These are phyloP conservation scores for Adineta ricciae DNA, from an alignment of 2,888 invertebrate species.

Conservation along the genomic window DNA sequence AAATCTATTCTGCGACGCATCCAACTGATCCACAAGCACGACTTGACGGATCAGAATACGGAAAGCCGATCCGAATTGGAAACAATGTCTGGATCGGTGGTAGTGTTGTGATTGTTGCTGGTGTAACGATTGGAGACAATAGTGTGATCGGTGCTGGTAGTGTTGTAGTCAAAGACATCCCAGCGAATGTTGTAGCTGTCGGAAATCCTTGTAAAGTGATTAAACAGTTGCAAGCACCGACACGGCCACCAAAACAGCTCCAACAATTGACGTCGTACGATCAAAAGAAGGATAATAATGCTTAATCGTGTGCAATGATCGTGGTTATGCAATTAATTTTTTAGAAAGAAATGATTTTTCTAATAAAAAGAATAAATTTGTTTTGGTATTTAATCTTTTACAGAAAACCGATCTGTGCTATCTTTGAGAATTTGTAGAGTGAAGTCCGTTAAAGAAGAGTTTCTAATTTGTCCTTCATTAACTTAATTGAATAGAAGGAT, in stretches of 20 bases:
- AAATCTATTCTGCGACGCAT: constrained; percentile 30
- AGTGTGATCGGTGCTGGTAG: constrained; percentile 29
- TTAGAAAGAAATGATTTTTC: background rate
- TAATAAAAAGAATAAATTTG: background rate
- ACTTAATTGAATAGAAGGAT: no score
- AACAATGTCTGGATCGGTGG: constrained; percentile 33
- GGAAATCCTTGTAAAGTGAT: constrained; percentile 32
- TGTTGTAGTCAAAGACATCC: constrained; percentile 29
- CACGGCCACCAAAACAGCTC: background rate
- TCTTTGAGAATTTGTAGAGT: no score
- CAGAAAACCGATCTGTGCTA: no score
- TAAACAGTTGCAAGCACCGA: constrained; percentile 5
- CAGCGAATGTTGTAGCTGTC: constrained; percentile 24
- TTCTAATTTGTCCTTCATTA: no score
- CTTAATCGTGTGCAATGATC: background rate
- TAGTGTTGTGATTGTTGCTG: constrained; percentile 8
- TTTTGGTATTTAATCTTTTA: no score
- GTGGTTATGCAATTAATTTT: background rate
- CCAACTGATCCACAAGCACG: constrained; percentile 26
- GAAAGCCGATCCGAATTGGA: constrained; percentile 28
- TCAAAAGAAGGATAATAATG: background rate
- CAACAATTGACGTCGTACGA: background rate
- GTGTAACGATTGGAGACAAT: constrained; percentile 27
- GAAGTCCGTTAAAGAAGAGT: no score
- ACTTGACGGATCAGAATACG: constrained; percentile 17